Evolutionary conservation across 2,888 invertebrate genomes (phyloP).

Genomic region (Euspilapteryx auroguttella): DNA sequence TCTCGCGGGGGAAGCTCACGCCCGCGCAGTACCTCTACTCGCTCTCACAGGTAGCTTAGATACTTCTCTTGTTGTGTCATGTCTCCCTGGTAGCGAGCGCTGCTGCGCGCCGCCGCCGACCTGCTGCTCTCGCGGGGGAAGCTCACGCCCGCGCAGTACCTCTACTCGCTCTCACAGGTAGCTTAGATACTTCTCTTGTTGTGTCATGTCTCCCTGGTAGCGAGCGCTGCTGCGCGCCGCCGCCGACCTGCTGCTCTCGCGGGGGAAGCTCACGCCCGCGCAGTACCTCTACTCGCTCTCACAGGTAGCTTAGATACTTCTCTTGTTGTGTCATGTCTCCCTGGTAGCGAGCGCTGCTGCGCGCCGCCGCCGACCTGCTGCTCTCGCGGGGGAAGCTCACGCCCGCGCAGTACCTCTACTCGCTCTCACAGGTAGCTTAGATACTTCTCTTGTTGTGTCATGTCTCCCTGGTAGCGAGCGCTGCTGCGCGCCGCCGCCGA

Average conservation of each 20-base stretch:
- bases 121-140: slow-evolving; percentile 73
- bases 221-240: slow-evolving; percentile 74
- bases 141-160: slow-evolving; percentile 74
- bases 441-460: no score
- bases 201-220: no score
- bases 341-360: slow-evolving; percentile 69
- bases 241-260: slow-evolving; percentile 77
- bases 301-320: slow-evolving; percentile 57
- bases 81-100: no score
- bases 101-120: slow-evolving; percentile 82
- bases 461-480: no score
- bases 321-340: no score
- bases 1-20: slow-evolving; percentile 72
- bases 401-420: slow-evolving; percentile 79
- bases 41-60: slow-evolving; percentile 65
- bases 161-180: slow-evolving; percentile 80
- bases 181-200: no score
- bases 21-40: slow-evolving; percentile 82
- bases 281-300: slow-evolving; percentile 80
- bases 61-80: no score
- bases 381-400: slow-evolving; percentile 73
- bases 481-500: slow-evolving; percentile 82
- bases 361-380: slow-evolving; percentile 81
- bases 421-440: slow-evolving; percentile 67
- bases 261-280: slow-evolving; percentile 75